Percentiles rank a stretch among this genome's conserved stretches.
These are phyloP conservation scores for Trichogramma dendrolimi DNA, from an alignment of 2,888 invertebrate species.

Conservation along the genomic window DNA sequence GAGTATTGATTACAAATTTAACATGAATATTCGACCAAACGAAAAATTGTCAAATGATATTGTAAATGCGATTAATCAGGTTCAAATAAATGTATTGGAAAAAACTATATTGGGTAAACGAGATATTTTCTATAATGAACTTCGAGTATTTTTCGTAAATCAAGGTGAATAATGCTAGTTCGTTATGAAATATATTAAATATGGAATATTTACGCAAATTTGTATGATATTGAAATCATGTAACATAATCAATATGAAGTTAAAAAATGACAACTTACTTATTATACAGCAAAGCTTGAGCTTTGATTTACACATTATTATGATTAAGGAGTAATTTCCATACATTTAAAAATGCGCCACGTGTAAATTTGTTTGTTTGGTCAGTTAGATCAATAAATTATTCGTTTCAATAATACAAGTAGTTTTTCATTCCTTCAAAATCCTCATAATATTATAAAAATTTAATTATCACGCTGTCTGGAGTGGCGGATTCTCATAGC, in stretches of 20 bases:
- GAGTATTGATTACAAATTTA: too few species aligned
- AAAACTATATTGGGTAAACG: not conserved
- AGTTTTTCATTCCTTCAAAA: not conserved
- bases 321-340: slow-evolving; percentile 1
- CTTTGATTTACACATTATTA: slow-evolving; percentile 18
- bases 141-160: slow-evolving; percentile 12
- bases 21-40: too few species aligned
- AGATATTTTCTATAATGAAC: slow-evolving; percentile 20
- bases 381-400: slow-evolving; percentile 45
- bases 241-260: not conserved
- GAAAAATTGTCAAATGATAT: too few species aligned
- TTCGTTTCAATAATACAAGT: slow-evolving; percentile 34
- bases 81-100: too few species aligned
- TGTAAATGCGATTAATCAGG: too few species aligned
- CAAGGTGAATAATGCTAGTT: slow-evolving; percentile 9
- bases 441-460: not conserved
- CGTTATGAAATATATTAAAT: not conserved
- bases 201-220: slow-evolving; percentile 4
- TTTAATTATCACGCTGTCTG: too few species aligned
- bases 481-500: too few species aligned
- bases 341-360: slow-evolving; percentile 16
- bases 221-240: slow-evolving; percentile 6
- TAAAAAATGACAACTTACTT: slow-evolving; percentile 2
- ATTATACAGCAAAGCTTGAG: not conserved
- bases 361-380: slow-evolving; percentile 29